These are phyloP conservation scores for Cantharis nigra DNA, from an alignment of 2,888 invertebrate species.

Conservation along the genomic window DNA sequence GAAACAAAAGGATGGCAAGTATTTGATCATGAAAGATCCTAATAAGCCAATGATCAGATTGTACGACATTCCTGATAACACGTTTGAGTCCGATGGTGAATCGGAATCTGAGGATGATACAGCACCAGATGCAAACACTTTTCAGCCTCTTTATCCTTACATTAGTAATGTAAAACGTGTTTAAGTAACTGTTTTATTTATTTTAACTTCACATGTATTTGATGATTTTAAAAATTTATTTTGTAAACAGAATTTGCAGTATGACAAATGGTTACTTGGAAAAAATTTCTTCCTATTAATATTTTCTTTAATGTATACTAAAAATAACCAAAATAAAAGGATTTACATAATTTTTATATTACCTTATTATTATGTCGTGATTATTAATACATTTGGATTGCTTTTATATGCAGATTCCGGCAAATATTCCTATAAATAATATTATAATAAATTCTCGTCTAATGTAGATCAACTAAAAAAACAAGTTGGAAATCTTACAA, in stretches of 20 bases:
- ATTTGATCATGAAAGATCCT: slow-evolving; percentile 98
- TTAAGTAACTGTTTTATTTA: slow-evolving; percentile 2
- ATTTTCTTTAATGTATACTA: not conserved
- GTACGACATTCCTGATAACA: slow-evolving; percentile 97
- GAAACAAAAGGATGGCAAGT: slow-evolving; percentile 96
- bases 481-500: not conserved
- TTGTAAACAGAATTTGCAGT: not conserved
- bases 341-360: not conserved
- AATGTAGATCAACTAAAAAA: not conserved
- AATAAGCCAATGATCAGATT: slow-evolving; percentile 97
- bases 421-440: not conserved
- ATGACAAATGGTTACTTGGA: not conserved
- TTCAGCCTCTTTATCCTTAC: slow-evolving; percentile 54
- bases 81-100: slow-evolving; percentile 97
- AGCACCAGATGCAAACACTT: slow-evolving; percentile 49
- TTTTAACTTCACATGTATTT: not conserved
- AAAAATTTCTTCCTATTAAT: not conserved
- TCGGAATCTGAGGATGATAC: slow-evolving; percentile 80
- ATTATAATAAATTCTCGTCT: not conserved
- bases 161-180: slow-evolving; percentile 41
- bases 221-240: not conserved
- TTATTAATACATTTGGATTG: not conserved
- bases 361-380: not conserved
- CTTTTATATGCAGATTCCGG: not conserved
- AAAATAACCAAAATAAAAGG: not conserved